Percentiles rank a stretch among this genome's conserved stretches.
These are phyloP conservation scores for Pristionchus arcanus DNA, from an alignment of 2,888 invertebrate genomes.

Conservation along the genomic window DNA sequence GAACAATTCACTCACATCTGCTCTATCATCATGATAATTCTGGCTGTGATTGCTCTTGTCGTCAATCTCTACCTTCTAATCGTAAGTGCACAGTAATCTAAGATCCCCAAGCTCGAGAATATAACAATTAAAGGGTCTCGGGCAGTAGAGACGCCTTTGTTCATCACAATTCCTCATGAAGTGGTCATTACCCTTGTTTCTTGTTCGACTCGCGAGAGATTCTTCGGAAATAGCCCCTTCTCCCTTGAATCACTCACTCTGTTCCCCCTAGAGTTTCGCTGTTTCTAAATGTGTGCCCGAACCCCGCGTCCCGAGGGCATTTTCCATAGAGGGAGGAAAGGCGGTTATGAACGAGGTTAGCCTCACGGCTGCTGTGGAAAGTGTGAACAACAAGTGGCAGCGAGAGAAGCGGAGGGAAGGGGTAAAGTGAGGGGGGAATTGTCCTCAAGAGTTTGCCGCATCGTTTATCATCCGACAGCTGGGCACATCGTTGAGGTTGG, in stretches of 20 bases:
- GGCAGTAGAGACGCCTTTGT: not conserved
- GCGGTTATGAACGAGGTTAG: constrained; percentile 1
- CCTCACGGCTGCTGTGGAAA: not conserved
- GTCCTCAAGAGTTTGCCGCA: not conserved
- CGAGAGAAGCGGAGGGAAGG: not conserved
- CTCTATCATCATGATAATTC: constrained; percentile 66
- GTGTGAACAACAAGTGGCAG: not conserved
- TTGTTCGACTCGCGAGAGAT: not conserved
- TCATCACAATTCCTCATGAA: not conserved
- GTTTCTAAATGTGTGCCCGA: not conserved
- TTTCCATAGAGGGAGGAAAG: not conserved
- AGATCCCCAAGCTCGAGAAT: not conserved
- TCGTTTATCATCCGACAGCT: constrained; percentile 39
- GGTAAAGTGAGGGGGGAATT: not conserved
- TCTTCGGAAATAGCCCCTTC: not conserved
- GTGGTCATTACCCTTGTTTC: not conserved
- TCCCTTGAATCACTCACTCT: not conserved
- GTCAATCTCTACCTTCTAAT: constrained; percentile 73
- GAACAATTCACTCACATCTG: constrained; percentile 58
- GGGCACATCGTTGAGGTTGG: constrained; percentile 38
- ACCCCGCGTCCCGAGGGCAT: not conserved
- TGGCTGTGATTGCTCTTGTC: constrained; percentile 70
- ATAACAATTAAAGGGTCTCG: not conserved
- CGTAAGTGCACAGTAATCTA: constrained; percentile 60
- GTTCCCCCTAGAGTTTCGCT: not conserved